A percentile compares a stretch with the other conserved stretches of the same genome.
These are phyloP conservation scores for Hippopotamyrus pictus DNA, from an alignment of 2,797 vertebrate genomes.

Conservation along the genomic window DNA sequence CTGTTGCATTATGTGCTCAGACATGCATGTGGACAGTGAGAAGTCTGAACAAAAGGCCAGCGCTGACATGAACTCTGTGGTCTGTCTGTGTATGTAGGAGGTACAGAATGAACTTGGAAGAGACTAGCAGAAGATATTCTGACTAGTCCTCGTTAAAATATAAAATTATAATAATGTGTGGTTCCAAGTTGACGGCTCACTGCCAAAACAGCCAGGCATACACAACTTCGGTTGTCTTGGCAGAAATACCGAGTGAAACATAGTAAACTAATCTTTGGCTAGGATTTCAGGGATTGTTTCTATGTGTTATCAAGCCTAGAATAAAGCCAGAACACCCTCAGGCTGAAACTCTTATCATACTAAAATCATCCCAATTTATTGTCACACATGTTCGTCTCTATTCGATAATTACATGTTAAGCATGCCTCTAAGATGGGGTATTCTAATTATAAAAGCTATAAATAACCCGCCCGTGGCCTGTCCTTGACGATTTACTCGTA, in stretches of 20 bases:
- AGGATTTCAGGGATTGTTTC: background rate
- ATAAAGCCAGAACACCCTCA: slow-evolving; percentile 7
- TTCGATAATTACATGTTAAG: background rate
- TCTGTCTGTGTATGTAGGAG: background rate
- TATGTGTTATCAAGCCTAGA: background rate
- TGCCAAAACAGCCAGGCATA: background rate
- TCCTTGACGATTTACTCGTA: background rate
- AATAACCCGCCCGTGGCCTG: background rate
- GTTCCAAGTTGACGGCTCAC: slow-evolving; percentile 1
- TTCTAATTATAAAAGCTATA: background rate
- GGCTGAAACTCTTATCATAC: background rate
- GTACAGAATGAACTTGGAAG: background rate
- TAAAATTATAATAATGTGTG: background rate
- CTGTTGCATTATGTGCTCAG: background rate
- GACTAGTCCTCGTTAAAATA: background rate
- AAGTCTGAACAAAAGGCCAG: background rate
- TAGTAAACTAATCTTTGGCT: background rate
- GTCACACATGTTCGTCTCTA: background rate
- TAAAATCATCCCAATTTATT: background rate
- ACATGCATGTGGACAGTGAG: background rate
- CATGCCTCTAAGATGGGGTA: background rate
- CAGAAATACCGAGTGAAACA: background rate
- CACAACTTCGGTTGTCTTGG: background rate
- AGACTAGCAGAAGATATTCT: slow-evolving; percentile 5
- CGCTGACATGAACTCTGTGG: background rate